Evolutionary conservation across 1,140 invertebrate genomes (phyloP).

Genomic region (Lerema accius): DNA sequence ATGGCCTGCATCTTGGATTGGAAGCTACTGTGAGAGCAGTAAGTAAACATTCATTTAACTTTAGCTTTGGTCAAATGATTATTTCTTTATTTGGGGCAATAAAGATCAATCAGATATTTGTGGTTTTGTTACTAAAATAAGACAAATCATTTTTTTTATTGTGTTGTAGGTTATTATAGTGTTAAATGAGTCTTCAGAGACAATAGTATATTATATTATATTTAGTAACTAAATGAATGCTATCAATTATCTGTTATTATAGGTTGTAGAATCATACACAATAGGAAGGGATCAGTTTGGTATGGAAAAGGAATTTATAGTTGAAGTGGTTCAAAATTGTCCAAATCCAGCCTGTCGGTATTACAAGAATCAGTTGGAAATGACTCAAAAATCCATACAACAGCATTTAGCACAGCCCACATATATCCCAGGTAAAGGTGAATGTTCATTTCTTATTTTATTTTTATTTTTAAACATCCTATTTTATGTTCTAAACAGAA

Average conservation of each 20-base stretch:
- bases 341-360: constrained; percentile 93
- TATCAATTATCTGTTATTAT: too few species aligned
- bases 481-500: too few species aligned
- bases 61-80: too few species aligned
- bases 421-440: constrained; percentile 75
- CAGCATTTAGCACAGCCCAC: constrained; percentile 81
- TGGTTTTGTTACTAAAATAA: too few species aligned
- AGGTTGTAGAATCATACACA: constrained; percentile 92
- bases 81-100: too few species aligned
- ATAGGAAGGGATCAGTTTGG: constrained; percentile 93
- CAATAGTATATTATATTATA: too few species aligned
- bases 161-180: too few species aligned
- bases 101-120: too few species aligned
- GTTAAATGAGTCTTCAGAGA: too few species aligned
- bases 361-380: constrained; percentile 92
- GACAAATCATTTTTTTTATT: too few species aligned
- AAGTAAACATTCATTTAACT: constrained; percentile 51
- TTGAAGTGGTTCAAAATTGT: constrained; percentile 93
- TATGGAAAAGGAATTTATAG: constrained; percentile 94
- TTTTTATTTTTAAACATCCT: too few species aligned
- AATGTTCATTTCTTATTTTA: not conserved
- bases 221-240: too few species aligned
- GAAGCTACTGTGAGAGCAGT: constrained; percentile 92
- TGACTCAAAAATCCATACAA: constrained; percentile 84
- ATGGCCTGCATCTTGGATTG: constrained; percentile 90